Conservation (phyloP, 2,113 vertebrate genomes). For the Otis tarda region DNA sequence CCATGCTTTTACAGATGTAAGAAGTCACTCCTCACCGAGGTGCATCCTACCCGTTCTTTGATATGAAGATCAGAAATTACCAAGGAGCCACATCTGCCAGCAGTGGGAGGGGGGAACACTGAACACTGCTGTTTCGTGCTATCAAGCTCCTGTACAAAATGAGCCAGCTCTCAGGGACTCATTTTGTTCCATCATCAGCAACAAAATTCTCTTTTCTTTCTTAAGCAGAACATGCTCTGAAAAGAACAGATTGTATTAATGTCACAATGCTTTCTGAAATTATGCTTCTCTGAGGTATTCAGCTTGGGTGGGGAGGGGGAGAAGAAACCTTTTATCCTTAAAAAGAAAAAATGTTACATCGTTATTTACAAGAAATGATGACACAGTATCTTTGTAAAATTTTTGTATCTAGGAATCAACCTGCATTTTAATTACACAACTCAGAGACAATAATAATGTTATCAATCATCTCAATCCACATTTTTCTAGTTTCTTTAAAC, state of each 20-base stretch:
- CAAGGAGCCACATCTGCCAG: neutral
- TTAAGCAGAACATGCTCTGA: neutral
- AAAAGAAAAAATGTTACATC: neutral
- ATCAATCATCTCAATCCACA: neutral
- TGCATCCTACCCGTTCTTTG: neutral
- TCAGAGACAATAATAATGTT: neutral
- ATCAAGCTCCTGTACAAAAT: neutral
- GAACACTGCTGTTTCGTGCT: neutral
- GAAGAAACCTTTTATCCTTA: neutral
- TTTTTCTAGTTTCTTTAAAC: neutral
- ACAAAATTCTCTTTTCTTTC: neutral
- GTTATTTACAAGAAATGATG: neutral
- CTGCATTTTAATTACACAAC: neutral
- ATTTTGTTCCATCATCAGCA: neutral
- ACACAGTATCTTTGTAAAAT: neutral
- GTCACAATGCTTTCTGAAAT: neutral
- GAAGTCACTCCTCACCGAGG: neutral
- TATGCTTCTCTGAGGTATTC: neutral
- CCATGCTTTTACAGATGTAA: rapidly evolving
- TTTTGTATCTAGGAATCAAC: neutral
- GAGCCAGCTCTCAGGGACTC: neutral
- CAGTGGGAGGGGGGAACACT: neutral
- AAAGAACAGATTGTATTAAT: neutral
- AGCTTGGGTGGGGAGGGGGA: no score
- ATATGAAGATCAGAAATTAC: neutral